Evolutionary conservation across 1,140 invertebrate species (phyloP), one percentile per base, ranked within the genome.

Genomic region (Drosophila tropicalis): DNA sequence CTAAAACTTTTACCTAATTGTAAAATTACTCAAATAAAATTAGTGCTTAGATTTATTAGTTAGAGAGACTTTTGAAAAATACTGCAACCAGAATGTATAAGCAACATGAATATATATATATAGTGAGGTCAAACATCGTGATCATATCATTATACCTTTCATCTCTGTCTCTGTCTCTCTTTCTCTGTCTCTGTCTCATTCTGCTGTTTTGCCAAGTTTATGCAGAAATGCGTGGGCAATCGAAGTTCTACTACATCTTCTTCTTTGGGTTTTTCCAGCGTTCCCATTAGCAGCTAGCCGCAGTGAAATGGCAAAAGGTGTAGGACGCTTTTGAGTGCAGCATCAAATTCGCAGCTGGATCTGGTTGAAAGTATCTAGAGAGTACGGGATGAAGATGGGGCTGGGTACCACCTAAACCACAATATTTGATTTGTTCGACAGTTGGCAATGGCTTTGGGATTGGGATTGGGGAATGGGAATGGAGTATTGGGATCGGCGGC

Each of bases 351-450:
- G 72, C 73, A 76, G 73, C 72, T 60, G 73, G 73, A 76, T 67
- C 39, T 70, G 65, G 7, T 51, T 22, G 44, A 10, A 22, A 51
- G 19, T 40, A 10, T n/a, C 32, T 9, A 41, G 25, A 41, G 2
- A 55, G 7, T n/a, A 55, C 17, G 68, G 17, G 44, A 3, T 19
- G 36, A 39, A 13, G 12, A 5, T 3, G 12, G 51, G 51, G 3
- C n/a, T 34, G 55, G 13, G 55, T 34, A 15, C n/a, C 29, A 29
- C 15, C 32, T 36, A 58, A 66, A 51, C 70, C 44, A 73, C 67
- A 62, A 76, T 90, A 85, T 90, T 90, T 91, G 87, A 89, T 84
- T 89, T 90, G 84, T 68, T 71, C 78, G 85, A 90, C 83, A 80
- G 77, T 72, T 70, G 77, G 78, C 80, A 83, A 75, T 78, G 77